phyloP scores from a whole-genome alignment of 2,113 vertebrate genomes.

The Perca schrenkii region DNA sequence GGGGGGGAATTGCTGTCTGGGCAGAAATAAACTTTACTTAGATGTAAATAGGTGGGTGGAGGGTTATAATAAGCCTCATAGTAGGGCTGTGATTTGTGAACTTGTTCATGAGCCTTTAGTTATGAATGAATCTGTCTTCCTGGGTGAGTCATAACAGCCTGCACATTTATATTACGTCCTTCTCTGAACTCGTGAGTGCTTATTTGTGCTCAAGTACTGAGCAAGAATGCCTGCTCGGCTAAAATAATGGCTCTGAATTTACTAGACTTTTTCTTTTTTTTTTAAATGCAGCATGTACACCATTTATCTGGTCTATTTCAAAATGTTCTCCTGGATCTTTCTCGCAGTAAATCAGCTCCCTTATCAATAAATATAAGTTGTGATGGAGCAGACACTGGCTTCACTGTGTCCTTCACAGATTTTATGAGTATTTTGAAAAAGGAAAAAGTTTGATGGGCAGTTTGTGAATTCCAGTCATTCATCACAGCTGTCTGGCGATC shows the following conservation, averaged over 20 bases:
- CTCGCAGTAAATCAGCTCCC: slow-evolving; percentile 17
- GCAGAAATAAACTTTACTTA: slow-evolving; percentile 56
- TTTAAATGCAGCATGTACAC: not conserved
- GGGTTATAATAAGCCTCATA: slow-evolving; percentile 38
- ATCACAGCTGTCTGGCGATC: slow-evolving; percentile 27
- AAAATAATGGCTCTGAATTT: slow-evolving; percentile 26
- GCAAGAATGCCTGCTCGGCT: not conserved
- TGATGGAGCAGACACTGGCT: not conserved
- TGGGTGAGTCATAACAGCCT: slow-evolving; percentile 57
- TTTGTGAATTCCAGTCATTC: slow-evolving; percentile 57
- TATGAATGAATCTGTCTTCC: slow-evolving; percentile 57
- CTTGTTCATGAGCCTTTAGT: slow-evolving; percentile 56
- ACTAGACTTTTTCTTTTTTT: not conserved
- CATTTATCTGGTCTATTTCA: slow-evolving; percentile 13
- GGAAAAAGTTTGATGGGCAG: slow-evolving; percentile 56
- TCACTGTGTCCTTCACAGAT: slow-evolving; percentile 58
- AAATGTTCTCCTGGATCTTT: slow-evolving; percentile 9
- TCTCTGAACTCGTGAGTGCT: slow-evolving; percentile 44
- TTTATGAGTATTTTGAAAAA: slow-evolving; percentile 52
- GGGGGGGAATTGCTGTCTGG: slow-evolving; percentile 19
- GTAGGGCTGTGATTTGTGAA: slow-evolving; percentile 27
- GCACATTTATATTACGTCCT: slow-evolving; percentile 32
- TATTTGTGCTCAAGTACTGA: slow-evolving; percentile 24
- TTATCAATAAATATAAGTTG: slow-evolving; percentile 50
- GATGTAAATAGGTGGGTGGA: slow-evolving; percentile 41